Conservation (phyloP, 2,797 vertebrate genomes). For the Sebastes variabilis region DNA sequence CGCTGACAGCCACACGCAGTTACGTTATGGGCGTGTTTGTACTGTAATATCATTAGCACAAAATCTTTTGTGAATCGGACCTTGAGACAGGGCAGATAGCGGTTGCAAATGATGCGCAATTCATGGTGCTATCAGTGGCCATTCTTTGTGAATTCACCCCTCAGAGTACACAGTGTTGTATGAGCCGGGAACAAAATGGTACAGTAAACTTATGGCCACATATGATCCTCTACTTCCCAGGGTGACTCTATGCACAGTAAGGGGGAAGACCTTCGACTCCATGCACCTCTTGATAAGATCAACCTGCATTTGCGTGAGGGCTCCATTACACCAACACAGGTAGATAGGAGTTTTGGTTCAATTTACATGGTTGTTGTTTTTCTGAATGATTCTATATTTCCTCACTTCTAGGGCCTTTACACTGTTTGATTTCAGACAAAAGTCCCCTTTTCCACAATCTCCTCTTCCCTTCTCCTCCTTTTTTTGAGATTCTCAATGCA, state of each 20-base stretch:
- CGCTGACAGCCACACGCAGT: too few relatives aligned
- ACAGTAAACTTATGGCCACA: background rate
- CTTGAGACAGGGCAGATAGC: too few relatives aligned
- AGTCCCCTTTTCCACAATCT: background rate
- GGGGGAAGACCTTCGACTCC: constrained; percentile 83
- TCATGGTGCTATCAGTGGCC: too few relatives aligned
- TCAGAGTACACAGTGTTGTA: background rate
- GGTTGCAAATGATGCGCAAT: too few relatives aligned
- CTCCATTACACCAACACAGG: constrained; percentile 86
- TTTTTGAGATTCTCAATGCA: background rate
- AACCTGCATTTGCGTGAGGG: constrained; percentile 89
- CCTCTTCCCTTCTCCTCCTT: background rate
- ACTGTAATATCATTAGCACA: too few relatives aligned
- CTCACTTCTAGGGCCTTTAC: background rate
- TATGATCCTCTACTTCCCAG: constrained; percentile 57
- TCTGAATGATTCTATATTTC: background rate
- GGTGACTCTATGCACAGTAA: constrained; percentile 81
- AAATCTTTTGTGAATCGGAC: too few relatives aligned
- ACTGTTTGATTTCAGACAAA: background rate
- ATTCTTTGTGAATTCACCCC: background rate
- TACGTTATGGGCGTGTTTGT: too few relatives aligned
- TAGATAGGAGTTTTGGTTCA: constrained; percentile 35
- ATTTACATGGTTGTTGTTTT: background rate
- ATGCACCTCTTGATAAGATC: constrained; percentile 87
- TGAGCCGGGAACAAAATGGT: background rate